Percentiles rank a stretch among this genome's conserved stretches.
These are phyloP conservation scores for Platynereis dumerilii DNA, from an alignment of 2,888 invertebrate species.

Conservation along the genomic window DNA sequence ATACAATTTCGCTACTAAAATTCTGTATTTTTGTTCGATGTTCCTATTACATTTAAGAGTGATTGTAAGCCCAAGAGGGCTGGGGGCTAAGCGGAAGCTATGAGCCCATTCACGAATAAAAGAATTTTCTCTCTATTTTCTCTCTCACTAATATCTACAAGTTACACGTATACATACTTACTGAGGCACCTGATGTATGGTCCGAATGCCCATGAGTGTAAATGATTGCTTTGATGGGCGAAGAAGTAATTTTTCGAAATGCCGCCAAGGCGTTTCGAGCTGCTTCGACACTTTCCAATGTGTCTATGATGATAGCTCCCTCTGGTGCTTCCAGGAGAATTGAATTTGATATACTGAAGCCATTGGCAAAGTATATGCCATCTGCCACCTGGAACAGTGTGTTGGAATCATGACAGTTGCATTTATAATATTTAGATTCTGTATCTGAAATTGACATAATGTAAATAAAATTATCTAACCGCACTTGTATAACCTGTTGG, in stretches of 20 bases:
- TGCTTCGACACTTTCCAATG: conserved; percentile 47
- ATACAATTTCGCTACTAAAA: neutral
- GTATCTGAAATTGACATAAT: too few relatives aligned
- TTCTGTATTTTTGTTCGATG: neutral
- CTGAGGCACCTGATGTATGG: conserved; percentile 49
- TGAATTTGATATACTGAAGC: conserved; percentile 52
- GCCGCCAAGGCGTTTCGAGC: conserved; percentile 42
- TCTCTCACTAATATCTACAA: too few relatives aligned
- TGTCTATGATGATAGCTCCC: conserved; percentile 52
- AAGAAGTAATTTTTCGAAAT: conserved; percentile 47
- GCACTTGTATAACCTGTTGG: too few relatives aligned
- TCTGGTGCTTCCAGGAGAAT: conserved; percentile 49
- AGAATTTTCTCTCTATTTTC: too few relatives aligned
- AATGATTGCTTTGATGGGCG: conserved; percentile 49
- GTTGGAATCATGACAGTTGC: too few relatives aligned
- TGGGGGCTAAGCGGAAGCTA: too few relatives aligned
- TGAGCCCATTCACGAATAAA: too few relatives aligned
- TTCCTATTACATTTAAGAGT: too few relatives aligned
- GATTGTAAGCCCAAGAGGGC: too few relatives aligned
- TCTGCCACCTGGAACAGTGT: neutral
- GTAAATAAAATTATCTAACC: too few relatives aligned
- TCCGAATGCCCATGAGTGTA: conserved; percentile 56
- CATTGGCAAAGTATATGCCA: conserved; percentile 30
- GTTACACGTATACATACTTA: too few relatives aligned
- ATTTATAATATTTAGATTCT: too few relatives aligned